Conservation (phyloP, 2,797 vertebrate genomes). For the Chelon labrosus region DNA sequence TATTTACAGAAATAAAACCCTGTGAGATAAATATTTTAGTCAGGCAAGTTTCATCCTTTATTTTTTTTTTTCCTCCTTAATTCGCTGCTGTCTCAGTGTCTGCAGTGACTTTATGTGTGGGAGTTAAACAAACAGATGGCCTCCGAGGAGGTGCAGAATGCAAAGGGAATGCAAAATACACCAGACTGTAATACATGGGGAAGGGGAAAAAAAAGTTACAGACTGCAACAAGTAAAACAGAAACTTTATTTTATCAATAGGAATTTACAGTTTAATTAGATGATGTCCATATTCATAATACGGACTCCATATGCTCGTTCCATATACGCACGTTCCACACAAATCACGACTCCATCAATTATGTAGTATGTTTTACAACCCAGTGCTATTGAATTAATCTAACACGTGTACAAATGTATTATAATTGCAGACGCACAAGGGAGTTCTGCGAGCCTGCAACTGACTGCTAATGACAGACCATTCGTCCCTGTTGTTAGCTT, state of each 20-base stretch:
- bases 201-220: background rate
- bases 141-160: conserved; percentile 26
- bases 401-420: conserved; percentile 42
- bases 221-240: conserved; percentile 17
- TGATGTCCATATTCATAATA: conserved; percentile 21
- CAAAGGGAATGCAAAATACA: conserved; percentile 46
- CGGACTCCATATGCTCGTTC: conserved; percentile 14
- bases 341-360: conserved; percentile 43
- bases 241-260: conserved; percentile 11
- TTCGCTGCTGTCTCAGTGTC: conserved; percentile 28
- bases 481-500: conserved; percentile 29
- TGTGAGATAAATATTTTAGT: conserved; percentile 31
- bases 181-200: conserved; percentile 16
- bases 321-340: conserved; percentile 28
- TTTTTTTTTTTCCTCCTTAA: conserved; percentile 14
- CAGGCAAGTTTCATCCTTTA: conserved; percentile 10
- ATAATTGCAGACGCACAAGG: conserved; percentile 37
- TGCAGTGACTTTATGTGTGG: conserved; percentile 56
- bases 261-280: conserved; percentile 21
- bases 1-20: conserved; percentile 15
- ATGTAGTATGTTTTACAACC: conserved; percentile 28
- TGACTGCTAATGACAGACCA: conserved; percentile 35
- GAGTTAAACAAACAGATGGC: conserved; percentile 66
- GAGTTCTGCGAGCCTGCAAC: conserved; percentile 16
- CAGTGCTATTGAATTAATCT: conserved; percentile 27